Evolutionary conservation across 2,113 vertebrate genomes (phyloP), one percentile per base, ranked within the genome.

Genomic region (Fukomys damarensis): DNA sequence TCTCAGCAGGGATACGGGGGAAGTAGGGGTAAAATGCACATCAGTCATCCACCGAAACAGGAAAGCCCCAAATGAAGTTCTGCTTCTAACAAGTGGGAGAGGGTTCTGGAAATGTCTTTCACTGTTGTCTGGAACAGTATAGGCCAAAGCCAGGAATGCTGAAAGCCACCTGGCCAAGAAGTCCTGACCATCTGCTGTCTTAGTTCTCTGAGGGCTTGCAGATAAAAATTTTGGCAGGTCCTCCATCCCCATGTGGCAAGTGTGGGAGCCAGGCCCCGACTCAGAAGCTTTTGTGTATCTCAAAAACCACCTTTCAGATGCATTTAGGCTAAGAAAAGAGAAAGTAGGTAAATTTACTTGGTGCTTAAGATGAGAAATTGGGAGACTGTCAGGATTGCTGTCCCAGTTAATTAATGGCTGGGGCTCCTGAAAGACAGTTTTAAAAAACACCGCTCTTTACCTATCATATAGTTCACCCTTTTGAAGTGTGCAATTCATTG

Each of bases 211-310:
- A 91, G 86, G 82, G 38, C 30, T 30, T 93, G 83, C 80, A 93
- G 83, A 80, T 93, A 82, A 83, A 79, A 61, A 63, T 84, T 63
- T 91, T 91, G 74, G 80, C 93, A 96, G 66, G 61, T 9, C 90
- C 49, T 65, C n/a, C 80, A 35, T 28, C 58, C 54, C 74, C 11
- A 0, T 22, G 13, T 38, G 30, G 61, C 70, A 59, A 89, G n/a
- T n/a, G 61, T 89, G 79, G 58, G 28, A 26, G 61, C 66, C 89
- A 95, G n/a, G 63, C 52, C 20, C 0, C 80, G 87, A 84, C 61
- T 79, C 91, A 59, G 58, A 85, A 81, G 52, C 65, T 66, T 85
- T 87, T 65, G 80, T 87, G 32, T 32, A 9, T 91, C 65, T 89
- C 59, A 82, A 0, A 92, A 80, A 72, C 32, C 61, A 68, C 84